These are phyloP conservation scores for Biston betularia DNA, from an alignment of 2,888 invertebrate genomes.

Conservation along the genomic window DNA sequence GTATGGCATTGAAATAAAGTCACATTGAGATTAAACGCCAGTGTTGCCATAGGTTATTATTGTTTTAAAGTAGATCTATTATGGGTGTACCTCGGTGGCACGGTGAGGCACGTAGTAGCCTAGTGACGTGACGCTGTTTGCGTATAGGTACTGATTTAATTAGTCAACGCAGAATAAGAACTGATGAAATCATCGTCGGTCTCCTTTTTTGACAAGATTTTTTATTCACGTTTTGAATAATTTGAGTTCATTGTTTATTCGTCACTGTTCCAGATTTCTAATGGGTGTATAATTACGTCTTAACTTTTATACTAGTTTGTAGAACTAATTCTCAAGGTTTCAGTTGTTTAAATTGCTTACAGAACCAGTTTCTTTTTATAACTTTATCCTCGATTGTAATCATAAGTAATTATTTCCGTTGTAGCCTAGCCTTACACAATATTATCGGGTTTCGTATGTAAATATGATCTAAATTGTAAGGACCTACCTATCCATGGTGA, in stretches of 20 bases:
- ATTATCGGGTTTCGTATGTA: neutral
- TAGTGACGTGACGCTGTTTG: conserved; percentile 74
- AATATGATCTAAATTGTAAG: too few species aligned
- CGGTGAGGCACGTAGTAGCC: conserved; percentile 71
- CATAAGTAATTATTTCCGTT: conserved; percentile 62
- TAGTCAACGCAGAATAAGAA: conserved; percentile 57
- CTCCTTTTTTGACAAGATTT: conserved; percentile 36
- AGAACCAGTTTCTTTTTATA: conserved; percentile 53
- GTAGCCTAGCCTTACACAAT: conserved; percentile 17
- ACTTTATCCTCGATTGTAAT: conserved; percentile 59
- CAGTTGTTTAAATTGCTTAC: conserved; percentile 27
- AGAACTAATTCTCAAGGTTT: conserved; percentile 5
- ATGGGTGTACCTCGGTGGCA: conserved; percentile 78
- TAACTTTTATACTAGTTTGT: neutral
- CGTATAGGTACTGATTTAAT: conserved; percentile 63
- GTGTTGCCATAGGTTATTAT: conserved; percentile 28
- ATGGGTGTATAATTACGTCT: neutral
- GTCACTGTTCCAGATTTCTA: neutral
- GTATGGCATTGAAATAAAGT: conserved; percentile 1
- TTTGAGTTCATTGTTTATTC: neutral
- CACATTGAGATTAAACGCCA: conserved; percentile 1
- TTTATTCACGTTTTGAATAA: neutral
- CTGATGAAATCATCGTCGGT: conserved; percentile 64
- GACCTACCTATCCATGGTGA: too few species aligned
- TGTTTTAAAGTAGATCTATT: conserved; percentile 62